Percentiles rank a stretch among this genome's conserved stretches.
Conservation (phyloP, 2,113 vertebrate species). For the Lichenostomus cassidix region DNA sequence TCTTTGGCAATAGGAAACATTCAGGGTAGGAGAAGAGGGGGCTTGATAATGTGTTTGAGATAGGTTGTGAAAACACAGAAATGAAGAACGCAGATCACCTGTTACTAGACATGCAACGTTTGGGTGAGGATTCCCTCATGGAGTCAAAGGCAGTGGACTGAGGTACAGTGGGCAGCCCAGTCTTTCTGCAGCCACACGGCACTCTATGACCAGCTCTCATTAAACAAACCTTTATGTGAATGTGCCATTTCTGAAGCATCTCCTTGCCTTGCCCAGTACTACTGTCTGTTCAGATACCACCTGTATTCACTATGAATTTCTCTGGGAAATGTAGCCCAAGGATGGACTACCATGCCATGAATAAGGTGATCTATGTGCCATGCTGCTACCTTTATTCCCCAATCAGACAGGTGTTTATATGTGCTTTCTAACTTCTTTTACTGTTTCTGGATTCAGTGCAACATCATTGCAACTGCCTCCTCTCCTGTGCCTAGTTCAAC, state of each 20-base stretch:
- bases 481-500: not conserved
- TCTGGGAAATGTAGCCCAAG: not conserved
- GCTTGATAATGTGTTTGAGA: not conserved
- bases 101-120: not conserved
- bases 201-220: not conserved
- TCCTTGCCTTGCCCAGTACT: not conserved
- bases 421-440: not conserved
- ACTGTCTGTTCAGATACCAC: not conserved
- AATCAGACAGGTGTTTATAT: not conserved
- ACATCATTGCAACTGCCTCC: not conserved
- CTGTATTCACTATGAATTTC: not conserved
- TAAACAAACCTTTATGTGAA: not conserved
- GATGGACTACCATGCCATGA: not conserved
- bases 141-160: not conserved
- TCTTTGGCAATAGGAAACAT: not conserved
- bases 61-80: not conserved
- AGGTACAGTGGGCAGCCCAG: not conserved
- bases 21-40: not conserved
- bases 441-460: not conserved
- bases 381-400: not conserved
- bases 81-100: not conserved
- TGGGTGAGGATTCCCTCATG: not conserved
- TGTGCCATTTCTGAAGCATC: not conserved
- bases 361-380: not conserved
- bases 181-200: not conserved